Evolutionary conservation across 2,113 vertebrate genomes (phyloP).

Genomic region (Hoplias malabaricus): DNA sequence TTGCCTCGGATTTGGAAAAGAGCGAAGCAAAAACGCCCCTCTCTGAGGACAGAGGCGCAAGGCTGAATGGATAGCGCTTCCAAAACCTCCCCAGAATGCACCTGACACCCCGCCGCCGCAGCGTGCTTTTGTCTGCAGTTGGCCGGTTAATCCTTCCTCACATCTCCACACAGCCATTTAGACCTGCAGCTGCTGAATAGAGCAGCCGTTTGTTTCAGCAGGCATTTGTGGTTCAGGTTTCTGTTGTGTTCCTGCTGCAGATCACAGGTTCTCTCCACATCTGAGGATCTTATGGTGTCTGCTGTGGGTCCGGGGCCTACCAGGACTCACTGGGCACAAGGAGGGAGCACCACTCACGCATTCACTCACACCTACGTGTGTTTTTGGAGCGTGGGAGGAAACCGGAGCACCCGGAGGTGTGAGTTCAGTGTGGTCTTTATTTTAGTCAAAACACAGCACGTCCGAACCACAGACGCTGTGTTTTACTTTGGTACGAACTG

Average conservation of each 20-base stretch:
- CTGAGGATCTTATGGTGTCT: not conserved
- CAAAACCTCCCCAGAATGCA: slow-evolving; percentile 35
- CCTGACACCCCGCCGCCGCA: slow-evolving; percentile 23
- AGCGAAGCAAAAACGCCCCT: slow-evolving; percentile 28
- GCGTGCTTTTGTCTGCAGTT: slow-evolving; percentile 1
- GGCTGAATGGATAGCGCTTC: slow-evolving; percentile 14
- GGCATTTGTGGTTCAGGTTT: not conserved
- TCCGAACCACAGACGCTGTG: too few relatives aligned
- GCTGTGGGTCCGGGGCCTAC: too few relatives aligned
- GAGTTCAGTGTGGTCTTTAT: too few relatives aligned
- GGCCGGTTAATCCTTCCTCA: slow-evolving; percentile 13
- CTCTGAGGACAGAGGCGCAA: not conserved
- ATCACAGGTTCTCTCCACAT: not conserved
- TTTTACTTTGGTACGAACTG: too few relatives aligned
- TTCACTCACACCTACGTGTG: too few relatives aligned
- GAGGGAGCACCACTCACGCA: too few relatives aligned
- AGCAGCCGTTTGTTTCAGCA: not conserved
- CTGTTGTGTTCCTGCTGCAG: not conserved
- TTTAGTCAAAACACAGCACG: too few relatives aligned
- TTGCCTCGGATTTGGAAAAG: slow-evolving; percentile 29
- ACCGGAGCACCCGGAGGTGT: too few relatives aligned
- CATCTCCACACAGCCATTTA: not conserved
- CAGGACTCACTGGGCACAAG: too few relatives aligned
- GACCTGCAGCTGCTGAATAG: not conserved
- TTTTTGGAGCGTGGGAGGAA: too few relatives aligned